Conservation (phyloP, 2,888 invertebrate species). For the Elgonia sp. region DNA sequence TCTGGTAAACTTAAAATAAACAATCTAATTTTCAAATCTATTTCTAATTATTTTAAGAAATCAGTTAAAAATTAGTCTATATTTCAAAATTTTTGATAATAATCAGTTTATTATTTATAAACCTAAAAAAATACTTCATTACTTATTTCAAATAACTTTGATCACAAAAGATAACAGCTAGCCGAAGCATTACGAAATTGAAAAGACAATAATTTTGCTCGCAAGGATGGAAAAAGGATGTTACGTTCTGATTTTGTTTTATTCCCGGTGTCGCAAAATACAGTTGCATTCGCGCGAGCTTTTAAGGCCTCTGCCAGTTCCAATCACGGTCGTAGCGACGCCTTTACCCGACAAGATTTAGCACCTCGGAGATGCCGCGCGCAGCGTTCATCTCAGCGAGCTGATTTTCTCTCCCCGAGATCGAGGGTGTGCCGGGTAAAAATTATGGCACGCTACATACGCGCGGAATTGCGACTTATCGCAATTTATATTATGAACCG, state of each 20-base stretch:
- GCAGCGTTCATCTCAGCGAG: conserved; percentile 56
- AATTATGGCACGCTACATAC: conserved; percentile 50
- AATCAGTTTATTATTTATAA: too few relatives aligned
- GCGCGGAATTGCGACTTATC: conserved; percentile 63
- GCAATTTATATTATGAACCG: conserved; percentile 60
- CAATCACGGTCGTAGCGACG: conserved; percentile 63
- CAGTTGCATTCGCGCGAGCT: conserved; percentile 55
- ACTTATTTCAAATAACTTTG: too few relatives aligned
- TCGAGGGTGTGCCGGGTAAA: conserved; percentile 30
- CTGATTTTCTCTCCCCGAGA: conserved; percentile 45
- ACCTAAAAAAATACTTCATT: too few relatives aligned
- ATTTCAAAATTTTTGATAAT: too few relatives aligned
- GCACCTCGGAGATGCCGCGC: conserved; percentile 57
- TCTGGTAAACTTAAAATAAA: too few relatives aligned
- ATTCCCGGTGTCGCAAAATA: conserved; percentile 27
- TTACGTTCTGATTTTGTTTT: conserved; percentile 58
- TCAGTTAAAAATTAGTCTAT: too few relatives aligned
- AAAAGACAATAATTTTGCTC: conserved; percentile 29
- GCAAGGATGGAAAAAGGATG: conserved; percentile 53
- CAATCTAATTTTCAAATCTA: too few relatives aligned
- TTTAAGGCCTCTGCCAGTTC: conserved; percentile 64
- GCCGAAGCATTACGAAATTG: too few relatives aligned
- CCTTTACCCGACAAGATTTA: conserved; percentile 65
- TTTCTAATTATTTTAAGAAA: too few relatives aligned
- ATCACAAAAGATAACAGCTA: too few relatives aligned